Evolutionary conservation across 2,113 vertebrate genomes (phyloP).

Genomic region (Oxygymnocypris stewartii): DNA sequence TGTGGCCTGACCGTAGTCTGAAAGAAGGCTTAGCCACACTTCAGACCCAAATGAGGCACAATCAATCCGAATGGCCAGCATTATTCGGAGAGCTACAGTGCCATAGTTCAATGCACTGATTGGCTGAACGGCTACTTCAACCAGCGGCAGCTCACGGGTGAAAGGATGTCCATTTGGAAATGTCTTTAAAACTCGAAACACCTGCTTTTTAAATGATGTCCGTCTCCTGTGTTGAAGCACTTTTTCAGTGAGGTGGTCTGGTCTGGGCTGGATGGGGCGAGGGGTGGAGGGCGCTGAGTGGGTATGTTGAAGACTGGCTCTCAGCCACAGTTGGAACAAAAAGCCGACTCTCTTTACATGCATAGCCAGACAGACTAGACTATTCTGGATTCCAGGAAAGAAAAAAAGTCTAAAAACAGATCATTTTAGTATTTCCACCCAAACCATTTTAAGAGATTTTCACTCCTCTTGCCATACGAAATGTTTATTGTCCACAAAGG

Average conservation of each 20-base stretch:
- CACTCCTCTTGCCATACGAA: constrained; percentile 7
- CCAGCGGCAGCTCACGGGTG: constrained; percentile 72
- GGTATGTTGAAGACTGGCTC: constrained; percentile 76
- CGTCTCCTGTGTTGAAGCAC: constrained; percentile 67
- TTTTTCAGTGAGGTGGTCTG: constrained; percentile 69
- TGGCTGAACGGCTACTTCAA: constrained; percentile 71
- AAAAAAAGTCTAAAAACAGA: constrained; percentile 55
- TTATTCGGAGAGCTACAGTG: constrained; percentile 75
- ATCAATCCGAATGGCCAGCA: constrained; percentile 75
- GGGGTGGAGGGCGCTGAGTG: constrained; percentile 55
- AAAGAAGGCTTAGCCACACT: constrained; percentile 46
- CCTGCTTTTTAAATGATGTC: constrained; percentile 80
- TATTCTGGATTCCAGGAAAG: constrained; percentile 69
- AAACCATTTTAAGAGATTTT: constrained; percentile 48
- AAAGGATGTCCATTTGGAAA: constrained; percentile 76
- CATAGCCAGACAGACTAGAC: constrained; percentile 78
- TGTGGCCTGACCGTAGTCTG: constrained; percentile 48
- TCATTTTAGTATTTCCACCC: constrained; percentile 45
- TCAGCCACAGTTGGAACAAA: constrained; percentile 76
- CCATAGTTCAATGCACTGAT: constrained; percentile 76
- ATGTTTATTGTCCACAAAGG: constrained; percentile 56
- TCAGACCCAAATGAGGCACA: constrained; percentile 65
- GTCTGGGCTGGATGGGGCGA: constrained; percentile 66
- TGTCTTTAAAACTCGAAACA: constrained; percentile 76
- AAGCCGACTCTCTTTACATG: constrained; percentile 81